These are phyloP conservation scores for Mnemiopsis leidyi DNA, from an alignment of 37 sponge, comb jelly and placozoan genomes.

Conservation along the genomic window DNA sequence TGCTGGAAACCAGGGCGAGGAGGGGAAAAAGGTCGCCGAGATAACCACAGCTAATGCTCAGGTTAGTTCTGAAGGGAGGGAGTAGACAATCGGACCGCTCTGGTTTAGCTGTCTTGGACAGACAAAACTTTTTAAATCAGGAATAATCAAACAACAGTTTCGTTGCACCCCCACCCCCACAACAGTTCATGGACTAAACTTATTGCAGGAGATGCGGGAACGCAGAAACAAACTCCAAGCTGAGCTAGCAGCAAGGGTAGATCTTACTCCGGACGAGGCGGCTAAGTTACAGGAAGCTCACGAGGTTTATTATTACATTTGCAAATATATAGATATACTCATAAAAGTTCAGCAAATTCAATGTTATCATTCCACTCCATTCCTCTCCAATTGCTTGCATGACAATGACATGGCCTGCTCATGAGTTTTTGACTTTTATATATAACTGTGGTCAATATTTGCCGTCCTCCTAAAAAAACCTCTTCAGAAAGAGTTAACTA, in stretches of 20 bases:
- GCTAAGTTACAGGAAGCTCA: background rate
- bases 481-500: background rate
- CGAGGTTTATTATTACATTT: too few relatives aligned
- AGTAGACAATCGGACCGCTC: too few relatives aligned
- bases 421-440: too few relatives aligned
- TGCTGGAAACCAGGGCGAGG: background rate
- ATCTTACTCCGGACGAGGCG: slow-evolving; percentile 28
- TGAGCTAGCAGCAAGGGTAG: slow-evolving; percentile 5
- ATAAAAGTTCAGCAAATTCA: too few relatives aligned
- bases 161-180: background rate
- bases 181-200: too few relatives aligned
- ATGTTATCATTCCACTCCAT: too few relatives aligned
- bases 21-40: background rate
- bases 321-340: too few relatives aligned
- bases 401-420: too few relatives aligned
- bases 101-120: background rate
- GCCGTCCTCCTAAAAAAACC: too few relatives aligned
- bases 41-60: background rate
- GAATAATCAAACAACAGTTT: background rate
- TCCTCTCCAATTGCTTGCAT: too few relatives aligned
- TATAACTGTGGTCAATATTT: too few relatives aligned
- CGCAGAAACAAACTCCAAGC: background rate
- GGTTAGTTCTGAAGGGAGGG: too few relatives aligned
- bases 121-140: background rate
- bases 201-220: background rate